phyloP scores from a whole-genome alignment of 2,797 vertebrate genomes.

The Sciurus vulgaris region DNA sequence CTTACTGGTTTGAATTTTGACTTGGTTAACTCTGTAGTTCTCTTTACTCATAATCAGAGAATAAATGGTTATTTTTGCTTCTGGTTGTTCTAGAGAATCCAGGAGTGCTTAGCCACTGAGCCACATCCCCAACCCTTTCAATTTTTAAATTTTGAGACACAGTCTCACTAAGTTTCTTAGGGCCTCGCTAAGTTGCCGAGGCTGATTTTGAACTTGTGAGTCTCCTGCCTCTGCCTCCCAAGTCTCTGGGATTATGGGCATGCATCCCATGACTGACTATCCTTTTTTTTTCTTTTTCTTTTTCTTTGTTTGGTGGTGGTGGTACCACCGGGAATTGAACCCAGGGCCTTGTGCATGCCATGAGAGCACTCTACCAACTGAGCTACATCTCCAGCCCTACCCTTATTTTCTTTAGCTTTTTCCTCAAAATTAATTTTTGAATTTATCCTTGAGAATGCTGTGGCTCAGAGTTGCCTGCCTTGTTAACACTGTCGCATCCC shows the following conservation, averaged over 20 bases:
- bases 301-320: neutral
- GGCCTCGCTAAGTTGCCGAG: too few relatives aligned
- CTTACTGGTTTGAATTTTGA: constrained; percentile 17
- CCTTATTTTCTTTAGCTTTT: constrained; percentile 34
- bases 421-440: constrained; percentile 40
- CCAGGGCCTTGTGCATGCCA: too few relatives aligned
- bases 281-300: constrained; percentile 24
- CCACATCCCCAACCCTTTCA: too few relatives aligned
- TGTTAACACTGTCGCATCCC: neutral
- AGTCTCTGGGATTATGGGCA: too few relatives aligned
- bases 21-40: constrained; percentile 7
- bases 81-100: constrained; percentile 60
- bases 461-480: neutral
- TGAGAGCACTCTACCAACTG: too few relatives aligned
- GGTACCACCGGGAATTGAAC: too few relatives aligned
- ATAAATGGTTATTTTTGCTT: constrained; percentile 52
- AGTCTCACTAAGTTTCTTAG: too few relatives aligned
- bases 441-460: neutral
- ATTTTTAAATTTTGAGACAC: too few relatives aligned
- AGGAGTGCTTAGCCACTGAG: neutral
- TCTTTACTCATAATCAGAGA: constrained; percentile 39
- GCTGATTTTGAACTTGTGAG: too few relatives aligned
- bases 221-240: too few relatives aligned
- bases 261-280: neutral
- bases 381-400: too few relatives aligned